phyloP scores from a whole-genome alignment of 1,140 invertebrate genomes.

The Calliopsis andreniformis region DNA sequence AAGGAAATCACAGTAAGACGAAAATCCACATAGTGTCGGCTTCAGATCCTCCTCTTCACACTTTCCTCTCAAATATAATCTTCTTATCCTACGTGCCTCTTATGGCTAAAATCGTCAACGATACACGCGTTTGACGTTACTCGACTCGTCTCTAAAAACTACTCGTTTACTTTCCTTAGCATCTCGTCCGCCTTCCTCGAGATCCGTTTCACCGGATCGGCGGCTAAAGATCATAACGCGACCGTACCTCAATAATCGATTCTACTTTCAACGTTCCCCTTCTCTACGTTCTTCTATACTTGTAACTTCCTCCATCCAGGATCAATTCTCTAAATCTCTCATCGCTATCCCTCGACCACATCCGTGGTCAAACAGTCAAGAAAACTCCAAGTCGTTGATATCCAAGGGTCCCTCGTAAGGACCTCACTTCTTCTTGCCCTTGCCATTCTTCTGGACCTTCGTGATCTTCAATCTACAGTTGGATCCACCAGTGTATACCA shows the following conservation, averaged over 20 bases:
- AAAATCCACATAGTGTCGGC: constrained; percentile 54
- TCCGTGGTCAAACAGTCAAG: constrained; percentile 19
- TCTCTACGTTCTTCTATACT: background rate
- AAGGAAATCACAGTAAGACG: constrained; percentile 64
- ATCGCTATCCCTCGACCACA: background rate
- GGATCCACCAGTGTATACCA: constrained; percentile 77
- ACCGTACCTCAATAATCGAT: background rate
- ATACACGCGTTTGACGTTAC: background rate
- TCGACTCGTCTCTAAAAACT: constrained; percentile 36
- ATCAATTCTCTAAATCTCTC: constrained; percentile 1
- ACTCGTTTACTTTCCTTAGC: constrained; percentile 24
- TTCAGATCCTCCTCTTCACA: background rate
- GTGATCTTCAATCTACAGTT: constrained; percentile 72
- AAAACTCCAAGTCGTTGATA: constrained; percentile 19
- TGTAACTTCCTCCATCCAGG: background rate
- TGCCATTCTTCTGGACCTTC: constrained; percentile 70
- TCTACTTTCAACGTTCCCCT: background rate
- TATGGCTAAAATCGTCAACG: constrained; percentile 26
- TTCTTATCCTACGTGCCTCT: constrained; percentile 33
- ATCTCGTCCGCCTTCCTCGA: background rate
- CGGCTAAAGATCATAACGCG: background rate
- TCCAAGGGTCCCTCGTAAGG: background rate
- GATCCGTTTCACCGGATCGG: constrained; percentile 53
- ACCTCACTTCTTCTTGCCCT: constrained; percentile 69
- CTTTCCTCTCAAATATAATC: constrained; percentile 6